These are phyloP conservation scores for Microcaecilia unicolor DNA, from an alignment of 2,797 vertebrate species.

Conservation along the genomic window DNA sequence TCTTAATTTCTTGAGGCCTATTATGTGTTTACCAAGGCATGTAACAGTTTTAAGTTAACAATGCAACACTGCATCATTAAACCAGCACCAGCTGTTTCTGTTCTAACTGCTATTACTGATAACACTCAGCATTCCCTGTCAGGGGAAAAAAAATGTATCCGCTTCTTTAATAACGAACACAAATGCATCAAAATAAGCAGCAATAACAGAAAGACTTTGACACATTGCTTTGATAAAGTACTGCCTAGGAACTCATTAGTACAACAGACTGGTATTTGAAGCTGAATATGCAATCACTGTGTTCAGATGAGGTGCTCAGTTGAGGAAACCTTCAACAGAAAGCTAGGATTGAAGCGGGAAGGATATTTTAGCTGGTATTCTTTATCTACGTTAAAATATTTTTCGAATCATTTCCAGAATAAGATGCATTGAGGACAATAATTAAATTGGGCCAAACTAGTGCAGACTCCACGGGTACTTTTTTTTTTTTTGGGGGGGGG, in stretches of 20 bases:
- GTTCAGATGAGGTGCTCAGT: not conserved
- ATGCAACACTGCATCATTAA: slow-evolving; percentile 35
- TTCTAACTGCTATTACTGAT: slow-evolving; percentile 18
- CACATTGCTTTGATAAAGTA: slow-evolving; percentile 39
- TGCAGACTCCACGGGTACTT: no score
- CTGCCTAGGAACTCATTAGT: slow-evolving; percentile 37
- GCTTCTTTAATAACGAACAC: slow-evolving; percentile 38
- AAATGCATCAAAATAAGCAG: slow-evolving; percentile 40
- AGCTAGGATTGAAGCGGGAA: slow-evolving; percentile 7
- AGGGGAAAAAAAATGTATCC: slow-evolving; percentile 9
- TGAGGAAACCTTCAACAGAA: slow-evolving; percentile 9
- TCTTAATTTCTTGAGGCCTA: slow-evolving; percentile 41
- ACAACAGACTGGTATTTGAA: not conserved
- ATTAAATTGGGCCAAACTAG: no score
- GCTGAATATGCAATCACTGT: not conserved
- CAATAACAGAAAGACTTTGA: slow-evolving; percentile 37
- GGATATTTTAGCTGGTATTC: slow-evolving; percentile 5
- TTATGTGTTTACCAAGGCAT: slow-evolving; percentile 39
- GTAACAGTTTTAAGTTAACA: slow-evolving; percentile 50
- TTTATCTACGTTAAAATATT: no score
- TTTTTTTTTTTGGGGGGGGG: no score
- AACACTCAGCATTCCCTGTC: slow-evolving; percentile 24
- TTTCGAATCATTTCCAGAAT: no score
- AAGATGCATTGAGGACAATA: no score
- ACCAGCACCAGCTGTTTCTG: slow-evolving; percentile 40